These are phyloP conservation scores for Anoplopoma fimbria DNA, from an alignment of 2,113 vertebrate species.

Conservation along the genomic window DNA sequence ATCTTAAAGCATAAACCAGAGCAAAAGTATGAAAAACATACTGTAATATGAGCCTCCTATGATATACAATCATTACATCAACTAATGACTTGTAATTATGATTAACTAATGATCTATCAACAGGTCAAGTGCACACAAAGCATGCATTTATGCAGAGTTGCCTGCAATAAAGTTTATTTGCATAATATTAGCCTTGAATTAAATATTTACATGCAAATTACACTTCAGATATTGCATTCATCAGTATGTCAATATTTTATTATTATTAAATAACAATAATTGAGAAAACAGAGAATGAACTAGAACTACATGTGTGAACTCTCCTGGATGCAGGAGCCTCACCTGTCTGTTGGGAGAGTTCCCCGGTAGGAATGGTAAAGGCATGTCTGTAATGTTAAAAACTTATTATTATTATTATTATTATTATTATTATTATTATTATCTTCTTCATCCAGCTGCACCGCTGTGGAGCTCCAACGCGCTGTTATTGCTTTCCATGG, in stretches of 20 bases:
- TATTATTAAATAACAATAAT: no score
- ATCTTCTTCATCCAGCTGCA: background rate
- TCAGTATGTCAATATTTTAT: no score
- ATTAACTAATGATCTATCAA: background rate
- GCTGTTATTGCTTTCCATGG: constrained; percentile 50
- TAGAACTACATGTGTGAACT: no score
- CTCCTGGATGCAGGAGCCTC: constrained; percentile 63
- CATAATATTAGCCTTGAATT: background rate
- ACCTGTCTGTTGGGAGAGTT: constrained; percentile 83
- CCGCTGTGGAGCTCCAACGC: background rate
- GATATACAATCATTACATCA: background rate
- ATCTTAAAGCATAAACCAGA: no score
- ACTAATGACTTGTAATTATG: background rate
- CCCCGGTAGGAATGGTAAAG: constrained; percentile 87
- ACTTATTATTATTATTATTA: background rate
- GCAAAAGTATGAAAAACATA: background rate
- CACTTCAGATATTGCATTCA: background rate
- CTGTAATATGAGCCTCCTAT: background rate
- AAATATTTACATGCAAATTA: background rate
- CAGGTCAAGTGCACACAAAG: background rate
- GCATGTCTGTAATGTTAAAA: constrained; percentile 73
- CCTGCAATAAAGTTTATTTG: background rate
- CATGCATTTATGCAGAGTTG: background rate
- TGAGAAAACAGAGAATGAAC: no score
- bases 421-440: background rate